A percentile compares a stretch with the other conserved stretches of the same genome.
phyloP scores from a whole-genome alignment of 2,113 vertebrate genomes.

The Centrocercus urophasianus region DNA sequence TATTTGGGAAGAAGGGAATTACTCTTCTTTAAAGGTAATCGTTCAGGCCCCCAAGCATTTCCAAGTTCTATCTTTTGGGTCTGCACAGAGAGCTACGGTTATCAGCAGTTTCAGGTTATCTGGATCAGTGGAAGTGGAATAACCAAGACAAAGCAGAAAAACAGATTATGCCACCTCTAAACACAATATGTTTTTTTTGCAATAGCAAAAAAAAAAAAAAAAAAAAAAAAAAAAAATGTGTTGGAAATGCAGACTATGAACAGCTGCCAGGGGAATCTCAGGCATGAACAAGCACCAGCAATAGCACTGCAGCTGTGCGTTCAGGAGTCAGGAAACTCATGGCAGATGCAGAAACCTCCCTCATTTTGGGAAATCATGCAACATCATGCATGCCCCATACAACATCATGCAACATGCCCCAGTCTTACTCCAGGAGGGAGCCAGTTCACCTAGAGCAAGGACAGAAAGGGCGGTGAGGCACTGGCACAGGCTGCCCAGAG shows the following conservation, averaged over 20 bases:
- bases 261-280: background rate
- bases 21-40: background rate
- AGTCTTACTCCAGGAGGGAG: background rate
- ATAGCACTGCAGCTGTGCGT: fast-evolving
- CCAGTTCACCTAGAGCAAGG: fast-evolving
- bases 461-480: background rate
- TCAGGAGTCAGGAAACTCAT: background rate
- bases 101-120: background rate
- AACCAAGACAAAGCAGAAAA: background rate
- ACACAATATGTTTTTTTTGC: background rate
- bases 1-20: background rate
- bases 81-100: background rate
- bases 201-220: background rate
- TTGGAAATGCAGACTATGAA: background rate
- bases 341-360: background rate
- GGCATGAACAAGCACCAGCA: background rate
- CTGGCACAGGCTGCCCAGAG: no score
- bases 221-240: background rate
- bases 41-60: background rate
- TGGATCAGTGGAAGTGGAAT: background rate
- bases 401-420: background rate
- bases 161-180: background rate
- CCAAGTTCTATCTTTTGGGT: background rate
- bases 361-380: background rate
- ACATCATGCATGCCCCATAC: no score